Conservation (phyloP, 2,113 vertebrate genomes). For the Cervus canadensis region DNA sequence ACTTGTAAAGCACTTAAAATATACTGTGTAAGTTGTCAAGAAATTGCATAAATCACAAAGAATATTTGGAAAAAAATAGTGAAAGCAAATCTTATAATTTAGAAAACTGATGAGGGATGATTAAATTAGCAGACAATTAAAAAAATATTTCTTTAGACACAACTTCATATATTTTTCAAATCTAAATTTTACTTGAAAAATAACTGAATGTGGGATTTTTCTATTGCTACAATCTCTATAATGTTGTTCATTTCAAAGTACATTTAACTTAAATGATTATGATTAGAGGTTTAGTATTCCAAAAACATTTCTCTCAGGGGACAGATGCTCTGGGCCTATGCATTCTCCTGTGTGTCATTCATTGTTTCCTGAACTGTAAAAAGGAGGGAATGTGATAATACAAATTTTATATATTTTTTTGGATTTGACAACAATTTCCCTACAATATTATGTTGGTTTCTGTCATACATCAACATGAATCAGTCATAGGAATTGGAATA, state of each 20-base stretch:
- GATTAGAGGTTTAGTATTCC: not conserved
- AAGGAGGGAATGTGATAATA: not conserved
- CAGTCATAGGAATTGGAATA: not conserved
- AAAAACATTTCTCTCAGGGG: not conserved
- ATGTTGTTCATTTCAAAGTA: not conserved
- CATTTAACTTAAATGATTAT: not conserved
- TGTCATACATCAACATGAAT: not conserved
- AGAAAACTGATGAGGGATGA: not conserved
- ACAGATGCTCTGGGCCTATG: accelerated
- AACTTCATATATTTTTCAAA: not conserved
- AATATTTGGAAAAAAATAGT: not conserved
- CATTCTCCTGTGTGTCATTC: not conserved
- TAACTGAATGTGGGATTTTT: not conserved
- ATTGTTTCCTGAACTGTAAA: not conserved
- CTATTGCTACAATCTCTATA: not conserved
- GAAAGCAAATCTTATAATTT: slow-evolving; percentile 25
- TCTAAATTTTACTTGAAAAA: not conserved
- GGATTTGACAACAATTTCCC: not conserved
- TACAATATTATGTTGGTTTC: not conserved
- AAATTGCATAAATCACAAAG: not conserved
- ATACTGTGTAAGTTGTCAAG: not conserved
- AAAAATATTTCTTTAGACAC: not conserved
- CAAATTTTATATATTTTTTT: not conserved
- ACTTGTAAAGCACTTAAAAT: not conserved
- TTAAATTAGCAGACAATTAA: not conserved